Base-by-base conservation (phyloP, 2,888 invertebrate genomes). In the Ctena decussata region DNA sequence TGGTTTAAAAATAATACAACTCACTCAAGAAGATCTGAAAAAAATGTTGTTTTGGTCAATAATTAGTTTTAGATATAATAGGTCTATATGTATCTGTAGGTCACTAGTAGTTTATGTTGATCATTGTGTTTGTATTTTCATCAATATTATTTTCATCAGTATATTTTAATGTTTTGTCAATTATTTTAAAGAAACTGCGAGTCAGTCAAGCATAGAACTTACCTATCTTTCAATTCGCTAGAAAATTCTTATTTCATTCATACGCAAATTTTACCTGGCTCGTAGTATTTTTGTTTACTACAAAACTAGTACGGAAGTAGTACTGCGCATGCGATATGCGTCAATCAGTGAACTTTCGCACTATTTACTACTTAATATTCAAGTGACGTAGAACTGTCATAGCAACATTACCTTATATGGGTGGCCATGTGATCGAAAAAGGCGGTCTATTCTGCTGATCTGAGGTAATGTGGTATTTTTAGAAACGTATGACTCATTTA, bases 271-370 rank as follows among this genome's bases (percentile, higher is more conserved):
- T 37, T 77, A 72, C 72, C 72, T 5, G 35, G 32, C 57, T 77
- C 53, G 82, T 86, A 86, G 86, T 86, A 85, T 75, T 76, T 79
- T 79, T 88, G 85, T 88, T 88, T 88, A 88, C 88, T 88, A 88
- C 80, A 71, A 82, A n/a, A 37, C 24, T 71, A 30, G 15, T 35
- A 75, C 69, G 57, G 80, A 77, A 72, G 78, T 60, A 53, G 27
- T 41, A 73, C 30, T 87, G 85, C 87, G 87, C 87, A 87, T 85
- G 83, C 82, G 72, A 65, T 39, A 44, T 79, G 75, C 81, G 83
- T 81, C 82, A 82, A 69, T 82, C 53, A 53, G 71, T 80, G 53
- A 77, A 71, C 53, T 57, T 72, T 60, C 71, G 65, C 41, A 85
- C 83, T 85, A 88, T 88, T 44, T 82, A 72, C 72, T 44, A 37